phyloP scores from a whole-genome alignment of 2,888 invertebrate species.

The Colostygia pectinataria region DNA sequence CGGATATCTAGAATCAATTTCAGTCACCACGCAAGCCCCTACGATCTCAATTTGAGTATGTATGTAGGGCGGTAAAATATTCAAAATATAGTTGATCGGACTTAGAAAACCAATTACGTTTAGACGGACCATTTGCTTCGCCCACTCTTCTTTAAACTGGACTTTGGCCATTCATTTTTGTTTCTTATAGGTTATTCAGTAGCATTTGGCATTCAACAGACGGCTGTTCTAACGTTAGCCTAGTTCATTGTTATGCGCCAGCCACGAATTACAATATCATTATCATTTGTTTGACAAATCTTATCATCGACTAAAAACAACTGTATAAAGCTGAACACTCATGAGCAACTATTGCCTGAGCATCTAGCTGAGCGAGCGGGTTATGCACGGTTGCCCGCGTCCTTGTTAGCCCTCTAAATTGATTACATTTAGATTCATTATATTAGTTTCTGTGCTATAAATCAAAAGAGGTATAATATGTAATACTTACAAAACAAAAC shows the following conservation, averaged over 20 bases:
- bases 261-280: slow-evolving; percentile 13
- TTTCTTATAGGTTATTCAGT: slow-evolving; percentile 21
- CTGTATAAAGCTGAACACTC: too few species aligned
- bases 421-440: too few species aligned
- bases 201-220: slow-evolving; percentile 18
- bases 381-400: too few species aligned
- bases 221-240: slow-evolving; percentile 6
- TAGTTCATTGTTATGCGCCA: slow-evolving; percentile 13
- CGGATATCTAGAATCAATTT: slow-evolving; percentile 39
- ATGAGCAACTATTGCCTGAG: too few species aligned
- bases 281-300: slow-evolving; percentile 8
- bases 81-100: slow-evolving; percentile 56
- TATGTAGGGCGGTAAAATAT: slow-evolving; percentile 55
- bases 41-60: slow-evolving; percentile 49
- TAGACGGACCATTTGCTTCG: slow-evolving; percentile 47
- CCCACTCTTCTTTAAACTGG: slow-evolving; percentile 25
- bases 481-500: too few species aligned
- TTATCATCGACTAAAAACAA: background rate
- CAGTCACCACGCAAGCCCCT: slow-evolving; percentile 35
- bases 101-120: slow-evolving; percentile 62
- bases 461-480: too few species aligned
- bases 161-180: slow-evolving; percentile 21
- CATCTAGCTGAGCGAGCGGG: too few species aligned
- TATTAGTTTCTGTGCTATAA: too few species aligned
- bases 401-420: too few species aligned